Evolutionary conservation across 2,888 invertebrate genomes (phyloP), one percentile per base, ranked within the genome.

Genomic region (Heliconius sara): DNA sequence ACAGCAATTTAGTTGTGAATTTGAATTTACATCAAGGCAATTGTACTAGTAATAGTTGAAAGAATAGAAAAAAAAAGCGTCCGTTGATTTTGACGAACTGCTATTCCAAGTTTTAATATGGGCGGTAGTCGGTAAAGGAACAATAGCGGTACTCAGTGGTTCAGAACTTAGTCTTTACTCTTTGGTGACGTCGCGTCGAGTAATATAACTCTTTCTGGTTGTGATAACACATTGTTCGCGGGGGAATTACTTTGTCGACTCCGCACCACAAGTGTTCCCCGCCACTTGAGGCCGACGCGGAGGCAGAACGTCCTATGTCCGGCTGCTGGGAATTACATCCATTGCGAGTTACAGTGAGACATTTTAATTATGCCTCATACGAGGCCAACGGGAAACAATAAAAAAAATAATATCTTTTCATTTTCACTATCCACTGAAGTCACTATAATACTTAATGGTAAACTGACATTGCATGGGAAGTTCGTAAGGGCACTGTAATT

Each of bases 191-290:
- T 77, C 82, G 82, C 79, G 81, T 83, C 73, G 73, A 86, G 84
- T 84, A 84, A 84, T 85, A 83, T 83, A 84, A 78, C 78, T 78
- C 87, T 84, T 86, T 85, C 84, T 85, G 84, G 86, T 86, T 88
- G 87, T 88, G 87, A 89, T 88, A 89, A 88, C 86, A 88, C 87
- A 89, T 91, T 91, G 90, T 91, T 90, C 90, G 87, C 89, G 88
- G 90, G 88, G 87, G 90, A 90, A 91, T 91, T 89, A 91, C 87
- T 88, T 89, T 86, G 87, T 87, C 88, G 87, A 88, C 89, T 86
- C 84, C 84, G 84, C 84, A 82, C 83, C 83, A 80, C 86, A 86
- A 87, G 87, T 85, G 85, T 86, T 52, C 80, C 80, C 82, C 80
- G 76, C 80, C 83, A 82, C 81, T 83, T 80, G 80, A 80, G 73